Percentiles rank a stretch among this genome's conserved stretches.
phyloP scores from a whole-genome alignment of 2,797 vertebrate species.

The Sylvia borin region DNA sequence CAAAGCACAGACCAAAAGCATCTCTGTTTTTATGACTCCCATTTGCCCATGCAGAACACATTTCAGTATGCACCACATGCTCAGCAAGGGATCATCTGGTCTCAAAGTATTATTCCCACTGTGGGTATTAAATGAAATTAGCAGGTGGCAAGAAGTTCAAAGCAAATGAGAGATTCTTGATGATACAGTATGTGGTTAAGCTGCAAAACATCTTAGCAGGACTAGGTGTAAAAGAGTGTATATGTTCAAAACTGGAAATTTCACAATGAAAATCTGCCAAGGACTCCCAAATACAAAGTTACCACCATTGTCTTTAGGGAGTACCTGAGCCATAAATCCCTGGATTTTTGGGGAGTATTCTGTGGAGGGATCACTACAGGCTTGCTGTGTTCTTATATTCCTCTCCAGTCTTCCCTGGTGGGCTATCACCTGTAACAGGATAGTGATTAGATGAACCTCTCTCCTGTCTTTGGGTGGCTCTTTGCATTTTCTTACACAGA shows the following conservation, averaged over 20 bases:
- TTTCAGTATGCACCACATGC: background rate
- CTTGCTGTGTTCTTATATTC: background rate
- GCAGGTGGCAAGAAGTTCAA: constrained; percentile 2
- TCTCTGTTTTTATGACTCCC: background rate
- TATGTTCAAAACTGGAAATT: background rate
- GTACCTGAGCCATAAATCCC: background rate
- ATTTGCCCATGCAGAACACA: background rate
- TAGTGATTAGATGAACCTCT: background rate
- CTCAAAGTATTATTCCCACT: background rate
- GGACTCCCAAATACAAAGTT: background rate
- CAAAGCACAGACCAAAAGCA: background rate
- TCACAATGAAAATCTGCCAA: background rate
- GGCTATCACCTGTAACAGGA: background rate
- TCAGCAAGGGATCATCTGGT: background rate
- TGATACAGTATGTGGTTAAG: background rate
- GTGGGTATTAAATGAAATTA: constrained; percentile 17
- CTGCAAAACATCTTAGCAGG: background rate
- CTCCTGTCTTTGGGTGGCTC: background rate
- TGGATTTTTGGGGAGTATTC: background rate
- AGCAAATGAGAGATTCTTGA: background rate
- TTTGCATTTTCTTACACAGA: background rate
- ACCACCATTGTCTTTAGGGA: background rate
- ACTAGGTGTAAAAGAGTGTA: background rate
- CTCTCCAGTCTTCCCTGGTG: background rate
- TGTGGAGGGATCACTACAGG: background rate